These are phyloP conservation scores for Sebastiscus tertius DNA, from an alignment of 2,797 vertebrate species.

Conservation along the genomic window DNA sequence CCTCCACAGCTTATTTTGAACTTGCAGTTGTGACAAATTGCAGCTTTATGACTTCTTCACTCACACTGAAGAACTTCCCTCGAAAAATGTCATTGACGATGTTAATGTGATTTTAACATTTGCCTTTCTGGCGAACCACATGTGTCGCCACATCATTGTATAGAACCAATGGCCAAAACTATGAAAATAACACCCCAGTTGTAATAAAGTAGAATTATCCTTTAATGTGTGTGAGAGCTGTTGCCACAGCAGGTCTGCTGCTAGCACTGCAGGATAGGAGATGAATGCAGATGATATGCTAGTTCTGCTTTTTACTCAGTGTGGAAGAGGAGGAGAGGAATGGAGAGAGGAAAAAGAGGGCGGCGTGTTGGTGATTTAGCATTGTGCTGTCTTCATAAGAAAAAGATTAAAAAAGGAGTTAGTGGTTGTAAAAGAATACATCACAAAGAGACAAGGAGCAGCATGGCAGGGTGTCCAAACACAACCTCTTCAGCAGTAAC, in stretches of 20 bases:
- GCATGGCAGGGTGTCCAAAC: too few species aligned
- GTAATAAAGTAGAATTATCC: background rate
- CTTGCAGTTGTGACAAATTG: too few species aligned
- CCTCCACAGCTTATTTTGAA: too few species aligned
- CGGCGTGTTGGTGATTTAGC: background rate
- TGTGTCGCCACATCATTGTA: background rate
- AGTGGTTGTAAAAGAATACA: too few species aligned
- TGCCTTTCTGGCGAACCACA: background rate
- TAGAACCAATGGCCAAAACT: background rate
- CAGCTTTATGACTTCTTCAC: too few species aligned
- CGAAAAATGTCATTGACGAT: too few species aligned
- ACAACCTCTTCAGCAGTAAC: background rate
- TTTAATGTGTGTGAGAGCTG: background rate
- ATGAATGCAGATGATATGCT: constrained; percentile 12
- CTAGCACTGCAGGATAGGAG: background rate
- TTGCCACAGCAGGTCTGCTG: background rate
- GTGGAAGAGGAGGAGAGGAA: background rate
- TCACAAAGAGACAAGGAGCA: too few species aligned
- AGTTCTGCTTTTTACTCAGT: background rate
- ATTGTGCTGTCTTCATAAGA: too few species aligned
- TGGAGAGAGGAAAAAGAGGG: background rate
- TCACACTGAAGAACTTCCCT: too few species aligned
- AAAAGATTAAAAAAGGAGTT: too few species aligned
- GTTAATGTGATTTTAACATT: background rate
- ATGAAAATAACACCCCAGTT: background rate